A percentile compares a stretch with the other conserved stretches of the same genome.
Conservation (phyloP, 2,888 invertebrate species). For the Eupithecia pulchellata region DNA sequence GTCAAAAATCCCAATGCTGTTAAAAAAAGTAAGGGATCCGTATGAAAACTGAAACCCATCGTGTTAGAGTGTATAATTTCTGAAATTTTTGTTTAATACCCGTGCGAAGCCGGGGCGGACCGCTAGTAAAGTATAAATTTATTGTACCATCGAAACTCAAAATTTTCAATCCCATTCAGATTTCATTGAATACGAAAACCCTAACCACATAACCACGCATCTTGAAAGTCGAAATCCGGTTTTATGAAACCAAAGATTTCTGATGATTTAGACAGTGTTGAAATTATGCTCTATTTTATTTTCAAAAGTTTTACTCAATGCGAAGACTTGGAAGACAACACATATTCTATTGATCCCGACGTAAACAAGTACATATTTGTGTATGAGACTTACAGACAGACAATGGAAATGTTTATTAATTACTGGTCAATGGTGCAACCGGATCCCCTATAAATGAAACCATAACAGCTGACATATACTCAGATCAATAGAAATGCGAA, state of each 20-base stretch:
- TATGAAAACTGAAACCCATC: too few species aligned
- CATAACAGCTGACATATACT: background rate
- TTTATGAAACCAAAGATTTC: background rate
- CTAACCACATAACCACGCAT: background rate
- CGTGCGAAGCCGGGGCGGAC: too few species aligned
- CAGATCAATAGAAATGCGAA: constrained; percentile 1
- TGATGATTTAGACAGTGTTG: background rate
- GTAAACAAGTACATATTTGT: background rate
- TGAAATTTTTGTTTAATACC: too few species aligned
- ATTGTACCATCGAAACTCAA: too few species aligned
- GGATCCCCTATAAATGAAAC: constrained; percentile 2
- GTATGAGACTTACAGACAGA: background rate
- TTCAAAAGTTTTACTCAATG: background rate
- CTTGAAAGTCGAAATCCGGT: background rate
- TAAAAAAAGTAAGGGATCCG: too few species aligned
- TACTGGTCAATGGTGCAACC: constrained; percentile 2
- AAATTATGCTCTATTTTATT: background rate
- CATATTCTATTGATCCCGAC: background rate
- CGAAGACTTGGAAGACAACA: background rate
- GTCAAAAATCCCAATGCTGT: too few species aligned
- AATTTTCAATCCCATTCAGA: background rate
- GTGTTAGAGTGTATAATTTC: too few species aligned
- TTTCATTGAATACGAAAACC: background rate
- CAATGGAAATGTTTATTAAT: constrained; percentile 6
- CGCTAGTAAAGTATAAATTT: too few species aligned